A percentile compares a stretch with the other conserved stretches of the same genome.
Evolutionary conservation across 37 sponge, comb jelly and placozoan species (phyloP).

Genomic region (Amphimedon queenslandica): DNA sequence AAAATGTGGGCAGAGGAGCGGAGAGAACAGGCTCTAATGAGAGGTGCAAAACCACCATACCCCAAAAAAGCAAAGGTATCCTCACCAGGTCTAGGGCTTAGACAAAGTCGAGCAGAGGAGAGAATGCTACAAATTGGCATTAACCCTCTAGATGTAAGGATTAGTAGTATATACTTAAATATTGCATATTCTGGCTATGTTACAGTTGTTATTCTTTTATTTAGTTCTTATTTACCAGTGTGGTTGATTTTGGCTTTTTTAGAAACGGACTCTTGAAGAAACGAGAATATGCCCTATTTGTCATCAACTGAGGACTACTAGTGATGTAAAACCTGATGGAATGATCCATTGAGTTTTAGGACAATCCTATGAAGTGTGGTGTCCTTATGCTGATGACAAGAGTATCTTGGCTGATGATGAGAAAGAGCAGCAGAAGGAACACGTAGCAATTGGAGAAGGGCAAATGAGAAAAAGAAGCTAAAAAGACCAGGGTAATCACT

Average conservation of each 20-base stretch:
- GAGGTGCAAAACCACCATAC: neutral
- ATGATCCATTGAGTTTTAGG: constrained; percentile 23
- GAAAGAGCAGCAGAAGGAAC: neutral
- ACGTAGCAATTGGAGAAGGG: constrained; percentile 1
- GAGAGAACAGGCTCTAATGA: neutral
- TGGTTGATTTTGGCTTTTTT: too few species aligned
- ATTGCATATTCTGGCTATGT: too few species aligned
- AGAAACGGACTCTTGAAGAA: neutral
- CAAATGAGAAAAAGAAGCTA: constrained; percentile 30
- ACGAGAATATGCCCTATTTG: constrained; percentile 10
- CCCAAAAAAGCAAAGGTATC: neutral
- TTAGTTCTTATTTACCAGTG: too few species aligned
- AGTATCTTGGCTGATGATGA: neutral
- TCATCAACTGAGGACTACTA: constrained; percentile 10
- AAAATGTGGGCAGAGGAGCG: neutral
- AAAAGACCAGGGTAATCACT: constrained; percentile 23
- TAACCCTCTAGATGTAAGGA: neutral
- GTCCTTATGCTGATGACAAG: constrained; percentile 10
- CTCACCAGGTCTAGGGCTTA: neutral
- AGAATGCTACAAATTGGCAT: constrained; percentile 1
- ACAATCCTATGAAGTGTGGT: constrained; percentile 4
- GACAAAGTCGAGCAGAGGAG: neutral
- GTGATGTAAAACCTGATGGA: constrained; percentile 22
- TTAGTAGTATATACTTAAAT: neutral
- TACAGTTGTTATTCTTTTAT: too few species aligned